Percentiles rank a stretch among this genome's conserved stretches.
phyloP scores from a whole-genome alignment of 1,140 invertebrate genomes.

The Atta texana region DNA sequence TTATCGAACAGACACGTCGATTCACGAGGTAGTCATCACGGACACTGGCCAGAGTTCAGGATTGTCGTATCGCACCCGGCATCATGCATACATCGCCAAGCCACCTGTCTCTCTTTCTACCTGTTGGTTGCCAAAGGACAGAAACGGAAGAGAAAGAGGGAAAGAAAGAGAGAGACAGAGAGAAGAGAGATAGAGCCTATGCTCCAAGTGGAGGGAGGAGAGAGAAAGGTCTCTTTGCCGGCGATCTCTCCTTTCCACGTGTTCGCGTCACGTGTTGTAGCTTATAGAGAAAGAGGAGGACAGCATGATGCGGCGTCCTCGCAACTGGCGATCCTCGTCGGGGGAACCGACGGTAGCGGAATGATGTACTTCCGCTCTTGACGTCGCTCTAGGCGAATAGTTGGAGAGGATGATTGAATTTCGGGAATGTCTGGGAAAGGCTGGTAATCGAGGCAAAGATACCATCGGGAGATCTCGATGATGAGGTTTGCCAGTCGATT shows the following conservation, averaged over 20 bases:
- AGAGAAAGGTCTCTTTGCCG: constrained; percentile 47
- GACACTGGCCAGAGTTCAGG: constrained; percentile 77
- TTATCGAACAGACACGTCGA: constrained; percentile 62
- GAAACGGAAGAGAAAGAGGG: constrained; percentile 62
- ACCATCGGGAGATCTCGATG: neutral
- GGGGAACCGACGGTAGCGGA: constrained; percentile 50
- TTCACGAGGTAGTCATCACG: constrained; percentile 74
- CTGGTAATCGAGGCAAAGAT: neutral
- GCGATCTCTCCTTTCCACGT: constrained; percentile 68
- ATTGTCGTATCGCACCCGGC: constrained; percentile 77
- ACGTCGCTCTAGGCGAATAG: constrained; percentile 46
- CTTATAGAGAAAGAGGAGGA: constrained; percentile 1
- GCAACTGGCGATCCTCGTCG: constrained; percentile 64
- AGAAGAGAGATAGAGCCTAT: constrained; percentile 18
- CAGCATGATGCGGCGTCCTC: neutral
- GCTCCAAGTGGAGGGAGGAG: neutral
- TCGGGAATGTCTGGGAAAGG: constrained; percentile 36
- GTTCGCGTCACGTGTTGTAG: constrained; percentile 65
- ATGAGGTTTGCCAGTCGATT: constrained; percentile 8
- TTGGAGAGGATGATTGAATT: constrained; percentile 56
- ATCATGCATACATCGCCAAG: constrained; percentile 78
- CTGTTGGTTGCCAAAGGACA: constrained; percentile 72
- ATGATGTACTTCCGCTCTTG: constrained; percentile 70
- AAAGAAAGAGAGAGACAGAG: constrained; percentile 48
- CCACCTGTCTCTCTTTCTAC: constrained; percentile 82